These are phyloP conservation scores for Apodemus agrarius DNA, from an alignment of 2,797 vertebrate genomes.

Conservation along the genomic window DNA sequence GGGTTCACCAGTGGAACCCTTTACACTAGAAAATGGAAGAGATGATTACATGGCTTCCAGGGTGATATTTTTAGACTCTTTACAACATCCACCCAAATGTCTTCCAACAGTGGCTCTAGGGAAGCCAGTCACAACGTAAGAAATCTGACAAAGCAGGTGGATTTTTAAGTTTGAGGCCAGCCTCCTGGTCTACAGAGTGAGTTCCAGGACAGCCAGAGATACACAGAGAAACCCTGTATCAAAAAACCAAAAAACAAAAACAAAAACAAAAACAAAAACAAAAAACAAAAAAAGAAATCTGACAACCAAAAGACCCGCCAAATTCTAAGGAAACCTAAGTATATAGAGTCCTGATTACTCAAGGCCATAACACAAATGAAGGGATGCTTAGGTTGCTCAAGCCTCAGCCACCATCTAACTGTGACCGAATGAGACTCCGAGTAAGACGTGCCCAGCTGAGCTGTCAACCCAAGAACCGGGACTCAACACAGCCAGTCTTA, in stretches of 20 bases:
- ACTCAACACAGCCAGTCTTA: neutral
- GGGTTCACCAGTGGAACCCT: neutral
- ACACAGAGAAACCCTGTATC: too few relatives aligned
- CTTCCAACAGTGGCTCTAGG: neutral
- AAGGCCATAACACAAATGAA: neutral
- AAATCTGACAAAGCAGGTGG: neutral
- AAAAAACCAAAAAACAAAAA: too few relatives aligned
- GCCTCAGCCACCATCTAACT: neutral
- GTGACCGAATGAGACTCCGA: neutral
- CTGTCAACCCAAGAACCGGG: neutral
- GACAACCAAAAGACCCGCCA: neutral
- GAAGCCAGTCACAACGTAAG: neutral
- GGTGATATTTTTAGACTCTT: neutral
- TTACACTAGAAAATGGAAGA: neutral
- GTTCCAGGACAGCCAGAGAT: too few relatives aligned
- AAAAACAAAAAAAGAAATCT: neutral
- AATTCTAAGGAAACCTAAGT: neutral
- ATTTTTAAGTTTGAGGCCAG: too few relatives aligned
- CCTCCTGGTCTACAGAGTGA: too few relatives aligned
- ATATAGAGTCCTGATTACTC: neutral
- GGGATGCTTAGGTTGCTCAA: neutral
- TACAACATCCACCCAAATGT: neutral
- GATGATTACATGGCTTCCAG: neutral
- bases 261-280: too few relatives aligned
- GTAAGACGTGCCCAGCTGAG: neutral